phyloP scores from a whole-genome alignment of 1,140 invertebrate genomes.

The Bombus breviceps region DNA sequence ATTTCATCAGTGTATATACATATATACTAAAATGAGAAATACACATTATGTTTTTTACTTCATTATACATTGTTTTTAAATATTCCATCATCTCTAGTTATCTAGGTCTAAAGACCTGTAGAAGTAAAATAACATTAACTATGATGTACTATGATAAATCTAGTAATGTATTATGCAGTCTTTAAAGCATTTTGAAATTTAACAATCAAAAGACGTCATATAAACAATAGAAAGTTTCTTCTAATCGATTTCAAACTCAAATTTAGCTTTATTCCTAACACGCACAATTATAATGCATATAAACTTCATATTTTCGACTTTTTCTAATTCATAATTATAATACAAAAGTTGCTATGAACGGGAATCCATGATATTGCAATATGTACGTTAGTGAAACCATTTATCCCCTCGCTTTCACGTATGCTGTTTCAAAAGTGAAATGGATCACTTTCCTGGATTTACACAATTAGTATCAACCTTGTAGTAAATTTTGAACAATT shows the following conservation, averaged over 20 bases:
- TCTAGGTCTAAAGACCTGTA: too few species aligned
- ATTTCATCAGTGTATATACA: conserved; percentile 66
- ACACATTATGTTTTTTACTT: conserved; percentile 70
- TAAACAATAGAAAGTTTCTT: not conserved
- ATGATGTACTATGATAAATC: not conserved
- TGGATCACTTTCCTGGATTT: not conserved
- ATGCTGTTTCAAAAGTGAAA: not conserved
- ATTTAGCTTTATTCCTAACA: not conserved
- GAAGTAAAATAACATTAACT: not conserved
- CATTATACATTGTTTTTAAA: conserved; percentile 31
- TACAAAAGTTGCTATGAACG: not conserved
- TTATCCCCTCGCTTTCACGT: not conserved
- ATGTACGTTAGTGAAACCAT: not conserved
- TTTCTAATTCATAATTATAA: not conserved
- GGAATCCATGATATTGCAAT: not conserved
- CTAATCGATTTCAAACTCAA: not conserved
- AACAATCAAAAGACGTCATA: not conserved
- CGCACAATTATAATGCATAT: not conserved
- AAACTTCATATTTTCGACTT: not conserved
- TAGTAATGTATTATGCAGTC: not conserved
- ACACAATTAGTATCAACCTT: not conserved
- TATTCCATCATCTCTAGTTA: not conserved
- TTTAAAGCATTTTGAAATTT: not conserved
- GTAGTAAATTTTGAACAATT: not conserved
- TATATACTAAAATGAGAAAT: conserved; percentile 64